phyloP scores from a whole-genome alignment of 2,797 vertebrate genomes.

The Hydrolagus colliei region DNA sequence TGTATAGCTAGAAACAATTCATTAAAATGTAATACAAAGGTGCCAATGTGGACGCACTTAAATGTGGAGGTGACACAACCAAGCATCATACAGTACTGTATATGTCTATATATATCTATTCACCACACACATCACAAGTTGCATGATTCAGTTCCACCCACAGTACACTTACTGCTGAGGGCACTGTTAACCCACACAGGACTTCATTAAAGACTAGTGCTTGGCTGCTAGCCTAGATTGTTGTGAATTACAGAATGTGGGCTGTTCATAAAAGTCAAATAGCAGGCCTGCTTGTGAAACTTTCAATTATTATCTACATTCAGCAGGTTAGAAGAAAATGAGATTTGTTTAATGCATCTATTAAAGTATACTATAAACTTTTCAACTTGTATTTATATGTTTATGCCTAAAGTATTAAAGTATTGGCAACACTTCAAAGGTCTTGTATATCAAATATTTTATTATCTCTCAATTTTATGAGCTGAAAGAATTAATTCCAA shows the following conservation, averaged over 20 bases:
- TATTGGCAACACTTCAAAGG: background rate
- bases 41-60: background rate
- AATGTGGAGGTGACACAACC: background rate
- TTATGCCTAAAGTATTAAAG: background rate
- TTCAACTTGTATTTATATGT: background rate
- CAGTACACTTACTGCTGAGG: constrained; percentile 5
- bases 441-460: background rate
- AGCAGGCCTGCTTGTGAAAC: background rate
- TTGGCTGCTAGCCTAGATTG: background rate
- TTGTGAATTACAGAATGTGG: constrained; percentile 5
- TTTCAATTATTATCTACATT: background rate
- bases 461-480: background rate
- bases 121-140: too few relatives aligned
- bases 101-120: too few relatives aligned
- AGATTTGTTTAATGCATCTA: background rate
- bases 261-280: background rate
- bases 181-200: constrained; percentile 4
- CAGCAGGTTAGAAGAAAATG: background rate
- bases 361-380: background rate
- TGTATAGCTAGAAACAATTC: background rate
- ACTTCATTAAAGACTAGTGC: background rate
- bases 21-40: background rate
- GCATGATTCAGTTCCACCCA: constrained; percentile 22
- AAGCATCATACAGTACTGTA: too few relatives aligned
- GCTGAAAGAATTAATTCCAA: background rate